Evolutionary conservation across 1,140 invertebrate genomes (phyloP).

Genomic region (Cotesia vestalis): DNA sequence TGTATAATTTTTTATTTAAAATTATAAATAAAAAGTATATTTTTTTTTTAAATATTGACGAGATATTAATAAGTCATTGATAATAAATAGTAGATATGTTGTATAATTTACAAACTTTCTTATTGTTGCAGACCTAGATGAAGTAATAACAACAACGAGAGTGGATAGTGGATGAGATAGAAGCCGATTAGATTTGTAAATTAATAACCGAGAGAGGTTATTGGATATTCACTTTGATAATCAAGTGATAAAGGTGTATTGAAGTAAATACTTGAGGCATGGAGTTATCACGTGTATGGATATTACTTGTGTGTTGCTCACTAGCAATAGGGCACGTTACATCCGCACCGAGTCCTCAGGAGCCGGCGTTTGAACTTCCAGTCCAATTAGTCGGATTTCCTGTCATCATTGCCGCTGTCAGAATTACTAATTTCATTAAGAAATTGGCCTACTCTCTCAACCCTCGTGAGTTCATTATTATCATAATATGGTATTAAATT

Average conservation of each 20-base stretch:
- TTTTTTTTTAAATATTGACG: too few species aligned
- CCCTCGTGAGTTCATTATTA: conserved; percentile 74
- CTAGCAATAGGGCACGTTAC: conserved; percentile 52
- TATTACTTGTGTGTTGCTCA: conserved; percentile 48
- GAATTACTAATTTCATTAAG: conserved; percentile 82
- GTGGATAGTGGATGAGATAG: too few species aligned
- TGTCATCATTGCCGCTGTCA: conserved; percentile 81
- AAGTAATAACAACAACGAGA: neutral
- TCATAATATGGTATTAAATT: neutral
- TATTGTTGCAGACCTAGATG: conserved; percentile 18
- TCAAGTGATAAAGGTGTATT: too few species aligned
- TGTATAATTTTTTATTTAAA: too few species aligned
- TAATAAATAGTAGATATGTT: neutral
- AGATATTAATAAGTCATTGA: neutral
- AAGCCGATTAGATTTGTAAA: too few species aligned
- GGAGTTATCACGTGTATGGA: conserved; percentile 42
- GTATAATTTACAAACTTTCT: conserved; percentile 18
- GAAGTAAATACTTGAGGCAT: conserved; percentile 35
- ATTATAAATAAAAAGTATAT: too few species aligned
- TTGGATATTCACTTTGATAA: neutral
- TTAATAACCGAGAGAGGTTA: too few species aligned
- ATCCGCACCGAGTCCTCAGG: conserved; percentile 62
- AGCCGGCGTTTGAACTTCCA: conserved; percentile 77
- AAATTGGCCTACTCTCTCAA: conserved; percentile 82
- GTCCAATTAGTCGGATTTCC: conserved; percentile 85